Conservation (phyloP, 1,140 invertebrate species). For the Pantala flavescens region DNA sequence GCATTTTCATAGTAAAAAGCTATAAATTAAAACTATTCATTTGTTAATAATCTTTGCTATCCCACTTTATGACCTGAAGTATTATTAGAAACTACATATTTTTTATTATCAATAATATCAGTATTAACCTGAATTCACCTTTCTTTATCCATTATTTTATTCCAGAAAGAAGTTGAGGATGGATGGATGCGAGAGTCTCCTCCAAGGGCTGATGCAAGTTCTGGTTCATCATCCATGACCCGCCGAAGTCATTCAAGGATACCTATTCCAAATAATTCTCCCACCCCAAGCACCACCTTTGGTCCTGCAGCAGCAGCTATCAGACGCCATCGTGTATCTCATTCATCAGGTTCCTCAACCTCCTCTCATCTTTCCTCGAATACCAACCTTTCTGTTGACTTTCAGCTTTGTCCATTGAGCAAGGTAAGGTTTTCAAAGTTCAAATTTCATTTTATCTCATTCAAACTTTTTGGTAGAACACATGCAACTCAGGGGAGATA, state of each 20-base stretch:
- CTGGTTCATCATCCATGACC: neutral
- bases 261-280: neutral
- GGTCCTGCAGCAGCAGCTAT: neutral
- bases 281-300: neutral
- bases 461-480: no score
- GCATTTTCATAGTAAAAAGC: no score
- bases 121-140: no score
- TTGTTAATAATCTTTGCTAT: no score
- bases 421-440: neutral
- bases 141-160: no score
- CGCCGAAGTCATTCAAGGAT: neutral
- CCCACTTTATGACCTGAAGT: no score
- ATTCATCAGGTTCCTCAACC: neutral
- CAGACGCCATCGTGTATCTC: neutral
- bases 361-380: neutral
- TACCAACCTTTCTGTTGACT: neutral
- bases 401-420: neutral
- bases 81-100: no score
- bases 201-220: neutral
- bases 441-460: neutral
- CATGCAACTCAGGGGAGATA: no score
- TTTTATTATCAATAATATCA: no score
- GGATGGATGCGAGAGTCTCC: neutral
- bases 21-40: no score
- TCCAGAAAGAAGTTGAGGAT: conserved; percentile 16